Evolutionary conservation across 2,888 invertebrate species (phyloP), one percentile per base, ranked within the genome.

Genomic region (Phrixothrix hirtus): DNA sequence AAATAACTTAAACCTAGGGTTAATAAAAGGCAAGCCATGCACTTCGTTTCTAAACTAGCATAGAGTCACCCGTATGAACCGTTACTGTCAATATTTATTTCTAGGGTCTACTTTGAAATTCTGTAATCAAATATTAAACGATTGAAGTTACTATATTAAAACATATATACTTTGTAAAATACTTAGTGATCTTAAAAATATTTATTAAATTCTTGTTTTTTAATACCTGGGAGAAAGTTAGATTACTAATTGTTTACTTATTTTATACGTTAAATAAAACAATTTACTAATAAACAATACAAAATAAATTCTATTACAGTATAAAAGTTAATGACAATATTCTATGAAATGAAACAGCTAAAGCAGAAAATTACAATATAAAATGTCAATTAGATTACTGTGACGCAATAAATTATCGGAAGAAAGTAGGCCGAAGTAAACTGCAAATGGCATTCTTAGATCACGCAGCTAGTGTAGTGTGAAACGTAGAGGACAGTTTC

Each of bases 401-500:
- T 51, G 49, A 43, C 50, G 50, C 62, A 50, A 64, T 64, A 62
- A 56, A 62, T 64, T 64, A 64, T 62, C 62, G 46, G 59, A 42
- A 55, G 60, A 58, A 49, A 61, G 35, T 39, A 55, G 56, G 57
- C 57, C 51, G 50, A 60, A 60, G 59, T 59, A 59, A 62, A 59
- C 59, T 54, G 58, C 57, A 64, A 61, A 63, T 62, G 56, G 59
- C 53, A 48, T 56, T 62, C 57, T 60, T 67, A 66, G 60, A 66
- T 67, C 65, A 66, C 61, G 59, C 41, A 61, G 55, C 56, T 60
- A 66, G 63, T 67, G 65, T 67, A 66, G 61, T 66, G 67, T 64
- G 60, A 67, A 66, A 67, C 66, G 64, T 61, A 57, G 57, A 58
- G 59, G 65, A 63, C 64, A 63, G 62, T 62, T 65, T 65, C 62